Evolutionary conservation across 2,797 vertebrate genomes (phyloP), one percentile per base, ranked within the genome.

Genomic region (Sebastiscus albofasciatus): DNA sequence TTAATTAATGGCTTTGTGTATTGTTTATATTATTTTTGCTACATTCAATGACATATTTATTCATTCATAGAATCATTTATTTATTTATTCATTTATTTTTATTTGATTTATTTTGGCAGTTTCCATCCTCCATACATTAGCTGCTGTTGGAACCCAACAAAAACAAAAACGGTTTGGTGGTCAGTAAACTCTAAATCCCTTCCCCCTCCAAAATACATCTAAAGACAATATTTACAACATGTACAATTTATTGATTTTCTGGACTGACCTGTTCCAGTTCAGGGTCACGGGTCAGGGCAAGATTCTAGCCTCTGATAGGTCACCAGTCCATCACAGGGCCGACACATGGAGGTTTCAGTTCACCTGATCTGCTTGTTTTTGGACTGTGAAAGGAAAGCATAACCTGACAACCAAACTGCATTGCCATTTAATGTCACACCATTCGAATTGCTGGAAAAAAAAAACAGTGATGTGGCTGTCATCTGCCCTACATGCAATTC

Each of bases 401-500:
- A 3, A 8, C 4, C 36, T 46, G 9, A 66, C 1, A 33, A 46
- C 16, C 16, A 46, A 62, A 49, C 27, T 67, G 7, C 20, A 52
- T 27, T 39, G 20, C 8, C 3, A 26, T 60, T 13, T 12, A n/a
- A 56, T 60, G 10, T 20, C 3, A 29, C 22, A 59, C 2, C 8
- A 58, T 22, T 49, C 36, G 10, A 69, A 39, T 9, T 49, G 13
- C 14, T 62, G 7, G 8, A 42, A 42, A 42, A 42, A 72, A 36
- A 79, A 69, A 22, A 80, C 31, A 46, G 14, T 31, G 13, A 68
- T 70, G 65, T 62, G 22, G 42, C 67, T 78, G 6, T 58, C 46
- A 65, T 27, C 22, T 72, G 70, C 24, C 85, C 69, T 58, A 77
- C 33, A 62, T 75, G n/a, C 18, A 11, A 9, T 31, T 42, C 39